Conservation (phyloP, 2,888 invertebrate genomes). For the Dyspetes luteomarginatus region DNA sequence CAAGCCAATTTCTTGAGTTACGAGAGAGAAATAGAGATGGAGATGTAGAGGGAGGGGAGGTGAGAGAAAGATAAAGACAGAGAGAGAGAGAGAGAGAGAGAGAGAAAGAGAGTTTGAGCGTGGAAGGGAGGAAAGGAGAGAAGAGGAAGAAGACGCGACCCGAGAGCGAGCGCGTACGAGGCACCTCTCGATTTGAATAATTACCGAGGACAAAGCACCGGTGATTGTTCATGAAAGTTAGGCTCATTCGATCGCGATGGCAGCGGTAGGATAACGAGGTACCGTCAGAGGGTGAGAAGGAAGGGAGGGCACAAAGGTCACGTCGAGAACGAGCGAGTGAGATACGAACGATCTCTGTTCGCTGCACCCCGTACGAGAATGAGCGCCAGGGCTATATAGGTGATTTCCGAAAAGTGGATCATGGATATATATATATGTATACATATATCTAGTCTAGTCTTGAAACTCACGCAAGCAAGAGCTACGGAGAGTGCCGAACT, state of each 20-base stretch:
- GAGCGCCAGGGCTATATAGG: background rate
- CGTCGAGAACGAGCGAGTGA: constrained; percentile 55
- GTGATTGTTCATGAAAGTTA: constrained; percentile 72
- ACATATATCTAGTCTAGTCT: constrained; percentile 32
- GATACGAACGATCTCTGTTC: constrained; percentile 6
- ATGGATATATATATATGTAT: background rate
- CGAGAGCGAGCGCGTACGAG: constrained; percentile 60
- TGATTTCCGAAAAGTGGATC: background rate
- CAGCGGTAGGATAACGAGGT: constrained; percentile 67
- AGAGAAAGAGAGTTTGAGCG: constrained; percentile 11
- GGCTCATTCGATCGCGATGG: constrained; percentile 68
- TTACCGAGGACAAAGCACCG: constrained; percentile 71
- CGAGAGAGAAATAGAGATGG: constrained; percentile 53
- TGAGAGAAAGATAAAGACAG: constrained; percentile 31
- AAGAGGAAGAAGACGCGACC: constrained; percentile 36
- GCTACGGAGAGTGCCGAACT: constrained; percentile 13
- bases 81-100: constrained; percentile 1
- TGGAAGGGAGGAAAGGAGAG: constrained; percentile 12
- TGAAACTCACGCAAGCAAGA: constrained; percentile 39
- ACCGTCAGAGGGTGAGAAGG: constrained; percentile 41
- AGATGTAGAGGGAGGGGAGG: constrained; percentile 19
- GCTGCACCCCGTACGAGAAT: background rate
- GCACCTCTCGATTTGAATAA: constrained; percentile 71
- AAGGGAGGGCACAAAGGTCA: constrained; percentile 57
- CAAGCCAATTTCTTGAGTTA: constrained; percentile 68